A percentile compares a stretch with the other conserved stretches of the same genome.
Conservation (phyloP, 2,888 invertebrate species). For the Heliconius sara region DNA sequence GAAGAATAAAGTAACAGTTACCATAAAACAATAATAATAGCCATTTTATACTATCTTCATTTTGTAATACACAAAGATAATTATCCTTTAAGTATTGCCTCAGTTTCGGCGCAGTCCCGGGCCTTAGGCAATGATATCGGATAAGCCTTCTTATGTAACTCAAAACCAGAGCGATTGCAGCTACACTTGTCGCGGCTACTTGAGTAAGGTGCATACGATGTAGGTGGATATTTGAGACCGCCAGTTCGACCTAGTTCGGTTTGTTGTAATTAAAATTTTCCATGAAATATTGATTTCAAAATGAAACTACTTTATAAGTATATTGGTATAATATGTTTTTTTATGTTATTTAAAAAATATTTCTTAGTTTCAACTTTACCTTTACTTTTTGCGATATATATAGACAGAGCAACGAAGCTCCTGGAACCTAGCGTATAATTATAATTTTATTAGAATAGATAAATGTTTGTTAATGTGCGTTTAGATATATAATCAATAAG, state of each 20-base stretch:
- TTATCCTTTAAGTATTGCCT: slow-evolving; percentile 41
- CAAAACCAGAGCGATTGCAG: slow-evolving; percentile 68
- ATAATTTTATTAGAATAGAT: background rate
- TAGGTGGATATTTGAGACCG: slow-evolving; percentile 36
- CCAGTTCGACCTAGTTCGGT: slow-evolving; percentile 28
- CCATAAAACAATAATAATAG: background rate
- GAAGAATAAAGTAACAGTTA: background rate
- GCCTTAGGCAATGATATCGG: slow-evolving; percentile 59
- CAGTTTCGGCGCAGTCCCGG: slow-evolving; percentile 43
- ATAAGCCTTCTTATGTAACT: slow-evolving; percentile 69
- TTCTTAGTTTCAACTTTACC: background rate
- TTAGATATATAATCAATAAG: background rate
- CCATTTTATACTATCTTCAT: background rate
- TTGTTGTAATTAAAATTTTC: background rate
- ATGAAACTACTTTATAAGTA: background rate
- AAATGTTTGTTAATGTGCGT: background rate
- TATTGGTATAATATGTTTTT: background rate
- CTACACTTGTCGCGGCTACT: slow-evolving; percentile 49
- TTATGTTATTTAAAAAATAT: background rate
- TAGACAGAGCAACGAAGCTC: background rate
- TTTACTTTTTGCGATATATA: background rate
- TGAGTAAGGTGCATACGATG: slow-evolving; percentile 38
- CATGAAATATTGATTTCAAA: slow-evolving; percentile 15
- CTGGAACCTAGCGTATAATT: no score
- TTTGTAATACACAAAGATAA: slow-evolving; percentile 23